A percentile compares a stretch with the other conserved stretches of the same genome.
These are phyloP conservation scores for Dicyrtoma fusca DNA, from an alignment of 2,888 invertebrate genomes.

Conservation along the genomic window DNA sequence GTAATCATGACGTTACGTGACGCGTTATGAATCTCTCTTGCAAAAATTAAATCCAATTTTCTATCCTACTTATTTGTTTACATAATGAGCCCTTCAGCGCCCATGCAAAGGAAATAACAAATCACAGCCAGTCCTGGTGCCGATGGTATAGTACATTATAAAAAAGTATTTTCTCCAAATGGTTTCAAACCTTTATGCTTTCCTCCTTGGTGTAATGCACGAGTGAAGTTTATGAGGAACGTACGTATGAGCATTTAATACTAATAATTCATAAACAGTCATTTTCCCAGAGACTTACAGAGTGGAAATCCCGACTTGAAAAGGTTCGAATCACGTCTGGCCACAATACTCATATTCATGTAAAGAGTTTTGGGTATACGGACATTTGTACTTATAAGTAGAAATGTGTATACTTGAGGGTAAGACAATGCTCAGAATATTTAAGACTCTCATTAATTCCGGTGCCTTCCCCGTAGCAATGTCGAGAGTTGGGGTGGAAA, in stretches of 20 bases:
- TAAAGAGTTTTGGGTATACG: no score
- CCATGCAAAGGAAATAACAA: background rate
- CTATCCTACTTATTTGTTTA: no score
- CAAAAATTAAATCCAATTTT: no score
- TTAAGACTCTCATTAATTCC: slow-evolving; percentile 44
- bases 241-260: background rate
- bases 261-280: slow-evolving; percentile 24
- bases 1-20: no score
- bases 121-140: background rate
- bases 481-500: slow-evolving; percentile 8
- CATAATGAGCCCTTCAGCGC: no score
- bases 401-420: background rate
- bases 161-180: background rate
- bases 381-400: no score
- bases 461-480: slow-evolving; percentile 35
- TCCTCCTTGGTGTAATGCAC: no score
- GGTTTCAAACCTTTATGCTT: no score
- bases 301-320: no score
- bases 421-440: slow-evolving; percentile 36
- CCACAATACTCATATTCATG: no score
- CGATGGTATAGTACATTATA: background rate
- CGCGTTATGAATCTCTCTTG: no score
- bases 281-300: slow-evolving; percentile 21
- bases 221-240: background rate
- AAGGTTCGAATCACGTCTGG: no score